These are phyloP conservation scores for Dipodomys stephensi DNA, from an alignment of 2,113 vertebrate species.

Conservation along the genomic window DNA sequence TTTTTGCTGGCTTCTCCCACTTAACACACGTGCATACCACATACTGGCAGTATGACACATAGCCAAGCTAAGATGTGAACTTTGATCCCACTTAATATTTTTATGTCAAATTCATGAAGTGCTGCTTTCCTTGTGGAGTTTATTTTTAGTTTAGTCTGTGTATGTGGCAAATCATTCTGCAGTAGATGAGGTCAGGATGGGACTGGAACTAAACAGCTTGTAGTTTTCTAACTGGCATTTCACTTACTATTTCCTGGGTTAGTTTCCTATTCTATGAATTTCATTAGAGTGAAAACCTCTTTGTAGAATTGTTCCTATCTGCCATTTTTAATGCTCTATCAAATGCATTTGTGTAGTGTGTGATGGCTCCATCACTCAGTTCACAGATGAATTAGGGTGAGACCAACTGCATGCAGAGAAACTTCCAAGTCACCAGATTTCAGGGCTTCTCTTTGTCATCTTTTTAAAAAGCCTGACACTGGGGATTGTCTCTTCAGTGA, in stretches of 20 bases:
- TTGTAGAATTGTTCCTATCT: conserved; percentile 54
- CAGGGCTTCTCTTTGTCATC: conserved; percentile 59
- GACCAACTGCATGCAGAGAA: conserved; percentile 25
- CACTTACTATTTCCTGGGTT: conserved; percentile 1
- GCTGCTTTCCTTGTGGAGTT: background rate
- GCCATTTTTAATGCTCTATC: conserved; percentile 50
- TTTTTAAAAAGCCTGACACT: conserved; percentile 52
- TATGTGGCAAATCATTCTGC: background rate
- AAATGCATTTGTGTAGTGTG: conserved; percentile 4
- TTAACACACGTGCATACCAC: conserved; percentile 6
- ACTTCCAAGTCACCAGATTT: conserved; percentile 54
- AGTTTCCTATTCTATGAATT: conserved; percentile 25
- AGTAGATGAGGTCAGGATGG: background rate
- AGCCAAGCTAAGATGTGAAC: background rate
- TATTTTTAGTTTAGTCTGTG: conserved; percentile 51
- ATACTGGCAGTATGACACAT: background rate
- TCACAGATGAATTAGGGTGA: conserved; percentile 46
- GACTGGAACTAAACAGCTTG: background rate
- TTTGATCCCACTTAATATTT: conserved; percentile 40
- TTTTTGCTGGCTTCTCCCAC: background rate
- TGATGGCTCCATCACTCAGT: conserved; percentile 36
- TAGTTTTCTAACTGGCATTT: conserved; percentile 48
- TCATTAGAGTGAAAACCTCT: conserved; percentile 44
- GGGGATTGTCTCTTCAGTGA: conserved; percentile 30
- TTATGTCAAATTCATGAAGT: conserved; percentile 36